Base-by-base conservation (phyloP, 1,140 invertebrate species). In the Charaxes varanes region DNA sequence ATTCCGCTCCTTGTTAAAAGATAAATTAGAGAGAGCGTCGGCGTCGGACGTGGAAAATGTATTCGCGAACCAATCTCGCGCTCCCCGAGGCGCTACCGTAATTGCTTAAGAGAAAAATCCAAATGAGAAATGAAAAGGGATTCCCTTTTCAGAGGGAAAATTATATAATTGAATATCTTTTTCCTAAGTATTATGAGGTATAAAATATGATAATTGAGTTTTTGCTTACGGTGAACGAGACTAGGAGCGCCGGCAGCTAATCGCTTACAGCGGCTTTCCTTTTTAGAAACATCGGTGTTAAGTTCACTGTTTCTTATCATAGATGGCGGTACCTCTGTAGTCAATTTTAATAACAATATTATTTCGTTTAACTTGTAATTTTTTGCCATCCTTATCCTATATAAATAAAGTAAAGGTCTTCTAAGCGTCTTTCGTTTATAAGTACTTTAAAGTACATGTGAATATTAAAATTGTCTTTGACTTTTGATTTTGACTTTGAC, bases 41-140 rank as follows among this genome's bases (percentile, higher is more conserved):
- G 34, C 49, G 38, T 43, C 35, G 42, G 44, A 59, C 61, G 62
- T 62, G 52, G 61, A 66, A n/a, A 70, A 68, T 68, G 46, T 71
- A 63, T 62, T 59, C 64, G 49, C 63, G 59, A 68, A 62, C 66
- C 73, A 73, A 74, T 76, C 69, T 59, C 57, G 44, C 59, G 58
- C 44, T 62, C 61, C 74, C 74, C 52, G 55, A 59, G 72, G 74
- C 77, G 58, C 47, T 37, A 46, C 31, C 63, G 71, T 83, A 83
- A 83, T 83, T 80, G 76, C 76, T 83, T 83, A 83, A 83, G 79
- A 80, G 79, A 83, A 83, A 83, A 83, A 83, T 83, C 79, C 76
- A 80, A 83, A 83, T 83, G 79, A 83, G 79, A 83, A 83, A 83
- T 79, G 72, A 80, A 79, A 79, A 83, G 79, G 79, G 73, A 80